These are phyloP conservation scores for Dicranocentrus wangi DNA, from an alignment of 2,888 invertebrate genomes.

Conservation along the genomic window DNA sequence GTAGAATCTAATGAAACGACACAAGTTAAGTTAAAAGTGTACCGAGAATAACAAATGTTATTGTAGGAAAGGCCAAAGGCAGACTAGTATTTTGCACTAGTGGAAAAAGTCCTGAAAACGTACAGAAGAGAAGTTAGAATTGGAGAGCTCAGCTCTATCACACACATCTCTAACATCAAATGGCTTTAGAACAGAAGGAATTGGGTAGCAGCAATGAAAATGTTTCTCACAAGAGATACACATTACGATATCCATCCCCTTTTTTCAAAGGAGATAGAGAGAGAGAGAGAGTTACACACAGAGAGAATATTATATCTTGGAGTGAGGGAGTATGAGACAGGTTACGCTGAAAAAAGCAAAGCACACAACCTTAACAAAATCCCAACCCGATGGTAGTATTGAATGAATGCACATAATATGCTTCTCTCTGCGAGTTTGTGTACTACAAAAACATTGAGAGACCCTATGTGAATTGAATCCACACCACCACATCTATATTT, in stretches of 20 bases:
- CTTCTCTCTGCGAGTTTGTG: neutral
- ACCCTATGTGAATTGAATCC: neutral
- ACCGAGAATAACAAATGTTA: neutral
- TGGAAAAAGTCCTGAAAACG: constrained; percentile 43
- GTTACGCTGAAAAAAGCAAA: neutral
- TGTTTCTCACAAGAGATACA: neutral
- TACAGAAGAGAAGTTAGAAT: constrained; percentile 12
- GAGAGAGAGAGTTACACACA: neutral
- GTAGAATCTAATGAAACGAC: neutral
- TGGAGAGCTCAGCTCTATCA: constrained; percentile 8
- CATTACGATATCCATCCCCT: neutral
- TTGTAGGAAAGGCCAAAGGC: constrained; percentile 54
- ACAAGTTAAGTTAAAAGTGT: neutral
- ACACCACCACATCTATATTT: neutral
- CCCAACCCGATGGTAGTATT: neutral
- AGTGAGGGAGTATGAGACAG: neutral
- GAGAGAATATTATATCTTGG: too few relatives aligned
- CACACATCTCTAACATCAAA: neutral
- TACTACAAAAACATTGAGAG: neutral
- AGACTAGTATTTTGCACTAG: constrained; percentile 57
- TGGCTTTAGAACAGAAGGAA: neutral
- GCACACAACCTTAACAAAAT: neutral
- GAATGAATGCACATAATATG: neutral
- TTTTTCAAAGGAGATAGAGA: neutral
- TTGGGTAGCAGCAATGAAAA: neutral